Base-by-base conservation (phyloP, 2,888 invertebrate genomes). In the Lycophotia porphyrea region DNA sequence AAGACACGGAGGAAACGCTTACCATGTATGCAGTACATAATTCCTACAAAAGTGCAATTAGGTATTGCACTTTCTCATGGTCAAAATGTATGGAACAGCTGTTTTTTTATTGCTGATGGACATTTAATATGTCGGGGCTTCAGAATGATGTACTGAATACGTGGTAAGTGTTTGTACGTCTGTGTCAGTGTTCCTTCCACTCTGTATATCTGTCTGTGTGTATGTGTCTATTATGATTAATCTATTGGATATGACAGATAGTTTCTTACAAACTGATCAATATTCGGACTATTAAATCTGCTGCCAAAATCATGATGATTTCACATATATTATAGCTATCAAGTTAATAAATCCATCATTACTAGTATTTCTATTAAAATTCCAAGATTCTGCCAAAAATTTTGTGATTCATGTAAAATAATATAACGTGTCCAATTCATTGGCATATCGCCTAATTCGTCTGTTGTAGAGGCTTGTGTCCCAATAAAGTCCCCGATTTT, bases 381-480 rank as follows among this genome's bases (percentile, higher is more conserved):
- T 71, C 63, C 76, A 61, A 70, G 42, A 67, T 72, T 68, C 47
- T 70, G 81, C 61, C 71, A 72, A 73, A 65, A 68, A 61, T 0
- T 49, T 69, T 27, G 24, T 39, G 52, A 77, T 68, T 64, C 44
- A 64, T 55, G 65, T 60, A 64, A 73, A 67, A 75, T 75, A 81
- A 34, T 81, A 66, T 74, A 47, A 27, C n/a, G 52, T 61, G 55
- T 31, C 44, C 39, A 52, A 74, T 65, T 55, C 67, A 80, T 83
- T 86, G 78, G 80, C 83, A 74, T 60, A 61, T 44, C 74, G 81
- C 84, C 83, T 76, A 73, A 64, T 61, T 71, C 13, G 71, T 78
- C 68, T 76, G 66, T 47, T 64, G 76, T 76, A 73, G 74, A 31
- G 58, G 52, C 39, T 73, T 15, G 49, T 68, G 74, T 74, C 77